phyloP scores from a whole-genome alignment of 1,140 invertebrate species.

The Mylabris phalerata region DNA sequence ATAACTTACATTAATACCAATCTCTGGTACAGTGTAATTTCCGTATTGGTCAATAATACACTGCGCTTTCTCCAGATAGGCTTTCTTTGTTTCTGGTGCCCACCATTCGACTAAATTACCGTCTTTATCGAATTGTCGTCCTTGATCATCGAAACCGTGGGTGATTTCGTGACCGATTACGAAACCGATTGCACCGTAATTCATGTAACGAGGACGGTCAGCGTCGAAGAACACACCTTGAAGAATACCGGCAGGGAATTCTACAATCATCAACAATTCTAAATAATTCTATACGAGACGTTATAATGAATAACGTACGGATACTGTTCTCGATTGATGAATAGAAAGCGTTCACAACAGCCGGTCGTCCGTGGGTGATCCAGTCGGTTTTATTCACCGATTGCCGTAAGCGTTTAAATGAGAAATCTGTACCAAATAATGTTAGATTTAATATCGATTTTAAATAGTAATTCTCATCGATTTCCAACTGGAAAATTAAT shows the following conservation, averaged over 20 bases:
- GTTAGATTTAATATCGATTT: conserved; percentile 54
- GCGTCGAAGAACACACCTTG: conserved; percentile 66
- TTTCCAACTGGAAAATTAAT: conserved; percentile 45
- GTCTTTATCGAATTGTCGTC: conserved; percentile 82
- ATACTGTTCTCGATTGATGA: conserved; percentile 61
- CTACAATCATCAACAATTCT: conserved; percentile 34
- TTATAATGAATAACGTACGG: conserved; percentile 44
- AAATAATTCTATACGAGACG: too few relatives aligned
- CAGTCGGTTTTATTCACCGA: conserved; percentile 62
- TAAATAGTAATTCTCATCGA: conserved; percentile 49
- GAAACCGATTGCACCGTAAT: conserved; percentile 66
- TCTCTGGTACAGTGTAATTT: conserved; percentile 49
- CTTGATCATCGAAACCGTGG: conserved; percentile 77
- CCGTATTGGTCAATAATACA: conserved; percentile 68
- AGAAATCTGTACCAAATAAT: conserved; percentile 53
- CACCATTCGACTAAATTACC: conserved; percentile 67
- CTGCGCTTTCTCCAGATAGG: conserved; percentile 53
- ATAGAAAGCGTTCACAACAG: conserved; percentile 64
- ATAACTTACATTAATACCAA: conserved; percentile 35
- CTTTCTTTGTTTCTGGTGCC: conserved; percentile 42
- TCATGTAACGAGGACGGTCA: conserved; percentile 64
- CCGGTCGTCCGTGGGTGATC: conserved; percentile 56
- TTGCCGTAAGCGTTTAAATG: conserved; percentile 53
- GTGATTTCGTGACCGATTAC: conserved; percentile 59
- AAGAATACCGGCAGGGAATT: conserved; percentile 70